Percentiles rank a stretch among this genome's conserved stretches.
These are phyloP conservation scores for Sebastes trivittatus DNA, from an alignment of 2,797 vertebrate genomes.

Conservation along the genomic window DNA sequence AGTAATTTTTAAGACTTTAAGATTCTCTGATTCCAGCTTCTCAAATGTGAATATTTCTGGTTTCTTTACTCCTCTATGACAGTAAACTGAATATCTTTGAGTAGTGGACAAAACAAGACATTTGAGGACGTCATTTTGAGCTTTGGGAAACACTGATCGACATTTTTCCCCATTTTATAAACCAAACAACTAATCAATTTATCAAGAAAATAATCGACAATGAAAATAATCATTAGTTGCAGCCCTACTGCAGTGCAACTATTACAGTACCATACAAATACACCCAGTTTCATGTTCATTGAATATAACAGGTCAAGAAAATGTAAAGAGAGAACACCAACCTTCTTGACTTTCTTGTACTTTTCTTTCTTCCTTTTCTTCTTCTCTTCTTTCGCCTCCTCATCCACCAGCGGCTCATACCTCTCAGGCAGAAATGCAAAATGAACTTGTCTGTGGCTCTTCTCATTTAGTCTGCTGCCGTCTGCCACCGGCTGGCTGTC, in stretches of 20 bases:
- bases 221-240: too few relatives aligned
- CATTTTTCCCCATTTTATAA: too few relatives aligned
- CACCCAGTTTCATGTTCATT: background rate
- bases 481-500: background rate
- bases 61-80: too few relatives aligned
- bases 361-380: constrained; percentile 80
- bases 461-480: constrained; percentile 3
- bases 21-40: too few relatives aligned
- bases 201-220: too few relatives aligned
- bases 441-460: constrained; percentile 63
- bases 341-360: constrained; percentile 89
- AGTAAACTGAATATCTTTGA: accelerated
- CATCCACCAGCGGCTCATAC: constrained; percentile 81
- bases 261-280: background rate
- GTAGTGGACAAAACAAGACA: too few relatives aligned
- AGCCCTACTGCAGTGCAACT: background rate
- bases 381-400: constrained; percentile 69
- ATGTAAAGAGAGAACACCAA: constrained; percentile 47
- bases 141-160: too few relatives aligned
- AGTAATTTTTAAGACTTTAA: too few relatives aligned
- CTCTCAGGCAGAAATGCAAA: constrained; percentile 79
- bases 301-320: background rate
- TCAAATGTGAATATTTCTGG: too few relatives aligned
- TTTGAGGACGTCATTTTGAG: too few relatives aligned
- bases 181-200: too few relatives aligned